Percentiles rank a stretch among this genome's conserved stretches.
phyloP scores from a whole-genome alignment of 1,140 invertebrate species.

The Ostrea denselamellosa region DNA sequence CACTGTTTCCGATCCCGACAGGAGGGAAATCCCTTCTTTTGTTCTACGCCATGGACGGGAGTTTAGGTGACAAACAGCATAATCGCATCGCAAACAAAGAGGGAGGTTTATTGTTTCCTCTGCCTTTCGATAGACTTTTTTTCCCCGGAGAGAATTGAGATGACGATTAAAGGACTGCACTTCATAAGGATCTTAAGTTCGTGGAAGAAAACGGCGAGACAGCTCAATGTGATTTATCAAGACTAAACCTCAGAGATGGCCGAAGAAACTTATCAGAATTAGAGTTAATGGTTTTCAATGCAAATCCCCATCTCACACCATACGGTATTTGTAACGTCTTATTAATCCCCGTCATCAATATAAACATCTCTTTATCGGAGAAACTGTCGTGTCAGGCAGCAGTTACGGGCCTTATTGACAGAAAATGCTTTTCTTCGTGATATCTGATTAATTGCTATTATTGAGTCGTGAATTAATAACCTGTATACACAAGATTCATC shows the following conservation, averaged over 20 bases:
- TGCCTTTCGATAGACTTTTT: constrained; percentile 9
- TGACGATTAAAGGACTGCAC: background rate
- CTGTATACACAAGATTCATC: no score
- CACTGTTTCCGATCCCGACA: background rate
- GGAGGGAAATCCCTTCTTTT: background rate
- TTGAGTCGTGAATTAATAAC: background rate
- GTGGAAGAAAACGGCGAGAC: background rate
- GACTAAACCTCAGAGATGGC: background rate
- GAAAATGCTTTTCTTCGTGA: background rate
- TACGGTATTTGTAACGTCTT: background rate
- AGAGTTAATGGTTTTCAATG: background rate
- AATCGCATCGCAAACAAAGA: constrained; percentile 12
- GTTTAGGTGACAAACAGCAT: constrained; percentile 3
- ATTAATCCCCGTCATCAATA: constrained; percentile 17
- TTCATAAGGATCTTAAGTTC: background rate
- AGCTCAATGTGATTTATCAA: constrained; percentile 4
- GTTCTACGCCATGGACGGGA: background rate
- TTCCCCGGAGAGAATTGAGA: background rate
- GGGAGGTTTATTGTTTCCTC: constrained; percentile 16
- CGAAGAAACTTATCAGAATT: constrained; percentile 21
- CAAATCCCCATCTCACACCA: constrained; percentile 16
- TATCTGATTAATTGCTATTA: background rate
- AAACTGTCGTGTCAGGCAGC: constrained; percentile 1
- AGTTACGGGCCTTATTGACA: background rate
- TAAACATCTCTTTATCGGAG: constrained; percentile 1